phyloP scores from a whole-genome alignment of 2,113 vertebrate genomes.

The Choloepus hoffmanni region DNA sequence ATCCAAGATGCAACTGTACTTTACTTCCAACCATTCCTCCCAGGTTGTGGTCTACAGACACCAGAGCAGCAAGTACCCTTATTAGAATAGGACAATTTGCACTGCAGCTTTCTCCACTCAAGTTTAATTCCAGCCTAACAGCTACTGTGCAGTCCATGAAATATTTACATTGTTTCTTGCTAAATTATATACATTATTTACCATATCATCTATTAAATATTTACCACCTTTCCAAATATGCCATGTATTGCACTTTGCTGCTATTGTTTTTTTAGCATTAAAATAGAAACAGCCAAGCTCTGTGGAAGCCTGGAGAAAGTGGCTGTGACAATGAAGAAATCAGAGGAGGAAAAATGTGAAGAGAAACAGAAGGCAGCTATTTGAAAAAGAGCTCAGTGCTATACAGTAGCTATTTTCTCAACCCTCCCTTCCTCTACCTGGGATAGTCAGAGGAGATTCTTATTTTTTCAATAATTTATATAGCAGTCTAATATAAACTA shows the following conservation, averaged over 20 bases:
- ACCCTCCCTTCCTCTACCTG: neutral
- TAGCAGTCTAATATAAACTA: neutral
- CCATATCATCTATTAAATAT: conserved; percentile 80
- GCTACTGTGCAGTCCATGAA: conserved; percentile 78
- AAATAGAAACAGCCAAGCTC: conserved; percentile 60
- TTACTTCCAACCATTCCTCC: neutral
- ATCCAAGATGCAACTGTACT: neutral
- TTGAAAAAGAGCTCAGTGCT: neutral
- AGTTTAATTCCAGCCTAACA: conserved; percentile 77
- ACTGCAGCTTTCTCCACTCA: conserved; percentile 59
- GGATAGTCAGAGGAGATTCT: neutral
- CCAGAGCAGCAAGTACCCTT: neutral
- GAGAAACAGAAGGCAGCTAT: conserved; percentile 21
- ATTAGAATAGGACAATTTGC: conserved; percentile 54
- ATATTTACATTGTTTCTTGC: conserved; percentile 80
- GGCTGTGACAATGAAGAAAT: conserved; percentile 26
- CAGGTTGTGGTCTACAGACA: neutral
- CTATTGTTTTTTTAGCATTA: conserved; percentile 69
- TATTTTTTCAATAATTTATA: neutral
- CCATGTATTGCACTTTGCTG: conserved; percentile 60
- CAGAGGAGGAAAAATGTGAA: neutral
- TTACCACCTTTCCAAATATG: conserved; percentile 75
- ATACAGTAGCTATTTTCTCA: neutral
- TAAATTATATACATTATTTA: conserved; percentile 84
- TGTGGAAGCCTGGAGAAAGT: conserved; percentile 43